These are phyloP conservation scores for Melanotaenia nigrans DNA, from an alignment of 2,797 vertebrate genomes.

Conservation along the genomic window DNA sequence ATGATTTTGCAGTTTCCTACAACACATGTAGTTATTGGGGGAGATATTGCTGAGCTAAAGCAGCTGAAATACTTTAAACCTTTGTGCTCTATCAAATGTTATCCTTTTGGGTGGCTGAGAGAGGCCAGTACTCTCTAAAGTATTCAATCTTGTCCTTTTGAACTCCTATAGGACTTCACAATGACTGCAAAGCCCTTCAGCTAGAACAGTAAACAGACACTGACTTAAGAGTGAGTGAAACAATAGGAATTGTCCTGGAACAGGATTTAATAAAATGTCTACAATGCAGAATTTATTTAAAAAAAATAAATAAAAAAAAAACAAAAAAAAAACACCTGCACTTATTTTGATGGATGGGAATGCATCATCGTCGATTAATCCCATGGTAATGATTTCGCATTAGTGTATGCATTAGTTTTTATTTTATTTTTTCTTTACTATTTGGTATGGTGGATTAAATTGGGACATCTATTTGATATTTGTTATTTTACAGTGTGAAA, in stretches of 20 bases:
- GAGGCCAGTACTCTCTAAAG: slow-evolving; percentile 61
- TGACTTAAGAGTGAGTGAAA: slow-evolving; percentile 60
- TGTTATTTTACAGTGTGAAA: not conserved
- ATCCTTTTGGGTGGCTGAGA: slow-evolving; percentile 24
- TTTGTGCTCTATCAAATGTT: slow-evolving; percentile 39
- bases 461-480: not conserved
- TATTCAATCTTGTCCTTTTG: slow-evolving; percentile 69
- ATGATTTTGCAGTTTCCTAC: not conserved
- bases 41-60: not conserved
- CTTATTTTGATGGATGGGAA: slow-evolving; percentile 28
- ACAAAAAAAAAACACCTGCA: slow-evolving; percentile 41
- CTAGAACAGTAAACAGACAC: slow-evolving; percentile 46
- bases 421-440: not conserved
- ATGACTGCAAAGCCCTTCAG: slow-evolving; percentile 54
- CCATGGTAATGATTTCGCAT: slow-evolving; percentile 12
- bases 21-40: not conserved
- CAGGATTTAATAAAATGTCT: slow-evolving; percentile 17
- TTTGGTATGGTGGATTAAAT: not conserved
- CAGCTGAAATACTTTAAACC: slow-evolving; percentile 10
- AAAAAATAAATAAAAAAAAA: too few relatives aligned
- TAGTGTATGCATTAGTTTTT: not conserved
- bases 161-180: slow-evolving; percentile 54
- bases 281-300: not conserved
- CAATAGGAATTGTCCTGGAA: slow-evolving; percentile 24
- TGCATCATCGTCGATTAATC: slow-evolving; percentile 21